Conservation (phyloP, 2,797 vertebrate genomes). For the Rhinatrema bivittatum region DNA sequence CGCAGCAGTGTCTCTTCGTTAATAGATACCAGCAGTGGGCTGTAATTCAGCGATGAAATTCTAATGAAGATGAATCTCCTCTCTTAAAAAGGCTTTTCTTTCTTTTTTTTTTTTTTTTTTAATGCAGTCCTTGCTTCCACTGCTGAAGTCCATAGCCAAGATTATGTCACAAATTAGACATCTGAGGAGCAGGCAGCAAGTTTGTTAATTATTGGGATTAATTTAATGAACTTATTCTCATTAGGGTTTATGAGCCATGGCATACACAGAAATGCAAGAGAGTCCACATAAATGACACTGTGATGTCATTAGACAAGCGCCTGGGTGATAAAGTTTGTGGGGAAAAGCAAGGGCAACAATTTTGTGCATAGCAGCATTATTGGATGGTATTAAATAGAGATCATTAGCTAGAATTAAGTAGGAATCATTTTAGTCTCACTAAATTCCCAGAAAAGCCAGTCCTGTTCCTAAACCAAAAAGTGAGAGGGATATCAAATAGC, state of each 20-base stretch:
- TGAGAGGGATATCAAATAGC: too few relatives aligned
- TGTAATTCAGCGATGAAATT: slow-evolving; percentile 50
- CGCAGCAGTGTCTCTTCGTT: slow-evolving; percentile 34
- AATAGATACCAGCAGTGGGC: slow-evolving; percentile 46
- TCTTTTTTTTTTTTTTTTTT: too few relatives aligned
- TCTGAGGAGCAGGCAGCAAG: slow-evolving; percentile 45
- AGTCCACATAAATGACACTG: slow-evolving; percentile 30
- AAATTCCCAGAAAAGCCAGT: slow-evolving; percentile 16
- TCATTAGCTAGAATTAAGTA: slow-evolving; percentile 16
- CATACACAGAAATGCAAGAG: slow-evolving; percentile 28
- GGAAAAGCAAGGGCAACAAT: neutral
- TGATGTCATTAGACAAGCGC: slow-evolving; percentile 28
- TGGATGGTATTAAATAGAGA: slow-evolving; percentile 12
- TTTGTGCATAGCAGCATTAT: slow-evolving; percentile 8
- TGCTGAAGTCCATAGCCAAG: slow-evolving; percentile 62
- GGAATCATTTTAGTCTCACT: slow-evolving; percentile 2
- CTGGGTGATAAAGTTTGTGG: slow-evolving; percentile 11
- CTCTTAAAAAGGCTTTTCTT: slow-evolving; percentile 51
- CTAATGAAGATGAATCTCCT: slow-evolving; percentile 79
- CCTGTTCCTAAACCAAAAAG: slow-evolving; percentile 14
- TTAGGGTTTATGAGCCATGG: slow-evolving; percentile 51
- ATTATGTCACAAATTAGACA: slow-evolving; percentile 48
- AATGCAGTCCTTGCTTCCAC: slow-evolving; percentile 54
- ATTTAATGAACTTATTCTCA: slow-evolving; percentile 59
- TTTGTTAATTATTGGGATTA: slow-evolving; percentile 58